Conservation (phyloP, 2,113 vertebrate species). For the Fregetta grallaria region DNA sequence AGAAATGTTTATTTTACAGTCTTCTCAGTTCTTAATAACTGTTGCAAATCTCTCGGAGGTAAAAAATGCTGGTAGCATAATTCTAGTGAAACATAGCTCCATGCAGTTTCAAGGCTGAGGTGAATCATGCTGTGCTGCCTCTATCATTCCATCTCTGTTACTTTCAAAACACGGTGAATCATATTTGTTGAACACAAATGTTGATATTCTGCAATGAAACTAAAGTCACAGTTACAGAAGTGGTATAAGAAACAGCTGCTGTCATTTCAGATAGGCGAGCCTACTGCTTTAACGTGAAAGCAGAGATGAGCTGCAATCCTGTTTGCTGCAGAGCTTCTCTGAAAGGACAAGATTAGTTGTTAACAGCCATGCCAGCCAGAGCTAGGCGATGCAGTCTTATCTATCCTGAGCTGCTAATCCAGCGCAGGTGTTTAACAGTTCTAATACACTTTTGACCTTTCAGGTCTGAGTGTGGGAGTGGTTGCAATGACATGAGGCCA, state of each 20-base stretch:
- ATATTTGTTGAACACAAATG: not conserved
- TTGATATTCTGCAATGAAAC: slow-evolving; percentile 3
- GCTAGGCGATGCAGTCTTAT: not conserved
- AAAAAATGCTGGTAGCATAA: not conserved
- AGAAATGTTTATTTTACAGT: not conserved
- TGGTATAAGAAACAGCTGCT: not conserved
- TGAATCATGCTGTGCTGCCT: not conserved
- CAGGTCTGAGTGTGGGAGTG: not conserved
- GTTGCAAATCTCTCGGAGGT: not conserved
- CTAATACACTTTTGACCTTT: slow-evolving; percentile 23
- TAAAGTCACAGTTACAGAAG: not conserved
- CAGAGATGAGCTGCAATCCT: not conserved
- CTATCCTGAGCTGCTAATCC: not conserved
- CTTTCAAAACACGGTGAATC: not conserved
- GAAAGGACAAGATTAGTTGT: not conserved
- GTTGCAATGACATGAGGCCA: not conserved
- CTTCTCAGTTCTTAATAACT: not conserved
- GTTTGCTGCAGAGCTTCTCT: not conserved
- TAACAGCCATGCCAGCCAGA: not conserved
- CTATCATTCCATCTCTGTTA: not conserved
- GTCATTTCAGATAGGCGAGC: not conserved
- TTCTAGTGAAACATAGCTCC: not conserved
- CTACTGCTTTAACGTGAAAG: not conserved
- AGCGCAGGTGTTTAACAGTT: not conserved
- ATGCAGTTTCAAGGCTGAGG: not conserved